A percentile compares a stretch with the other conserved stretches of the same genome.
Evolutionary conservation across 2,888 invertebrate genomes (phyloP).

Genomic region (Tridacna crocea): DNA sequence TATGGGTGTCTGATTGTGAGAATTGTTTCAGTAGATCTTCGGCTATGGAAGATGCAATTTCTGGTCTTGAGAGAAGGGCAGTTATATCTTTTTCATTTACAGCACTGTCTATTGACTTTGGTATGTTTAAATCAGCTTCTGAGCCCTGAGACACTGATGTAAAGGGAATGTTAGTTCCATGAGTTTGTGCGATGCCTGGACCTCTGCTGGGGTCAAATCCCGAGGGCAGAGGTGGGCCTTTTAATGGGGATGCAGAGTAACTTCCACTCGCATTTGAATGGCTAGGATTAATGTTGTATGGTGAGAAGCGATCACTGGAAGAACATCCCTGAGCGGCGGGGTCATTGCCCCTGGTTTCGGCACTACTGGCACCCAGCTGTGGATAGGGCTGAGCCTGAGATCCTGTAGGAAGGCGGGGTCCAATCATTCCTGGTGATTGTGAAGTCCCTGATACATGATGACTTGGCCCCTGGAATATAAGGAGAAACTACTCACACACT

Average conservation of each 20-base stretch:
- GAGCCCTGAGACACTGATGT: constrained; percentile 59
- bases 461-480: constrained; percentile 45
- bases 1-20: constrained; percentile 45
- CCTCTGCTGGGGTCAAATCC: constrained; percentile 55
- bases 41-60: constrained; percentile 86
- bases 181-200: constrained; percentile 19
- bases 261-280: constrained; percentile 50
- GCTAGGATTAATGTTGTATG: constrained; percentile 42
- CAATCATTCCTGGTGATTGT: constrained; percentile 54
- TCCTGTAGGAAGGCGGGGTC: constrained; percentile 56
- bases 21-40: constrained; percentile 95
- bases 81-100: constrained; percentile 90
- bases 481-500: background rate
- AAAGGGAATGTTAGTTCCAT: constrained; percentile 48
- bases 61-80: constrained; percentile 90
- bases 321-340: constrained; percentile 60
- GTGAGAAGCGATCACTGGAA: constrained; percentile 52
- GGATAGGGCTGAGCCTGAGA: constrained; percentile 60
- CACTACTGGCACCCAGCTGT: constrained; percentile 60
- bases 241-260: constrained; percentile 52
- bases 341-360: constrained; percentile 58
- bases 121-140: constrained; percentile 47
- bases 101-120: constrained; percentile 62
- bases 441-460: constrained; percentile 51
- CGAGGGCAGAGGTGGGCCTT: constrained; percentile 58